Conservation (phyloP, 2,888 invertebrate species). For the Prenolepis imparis region DNA sequence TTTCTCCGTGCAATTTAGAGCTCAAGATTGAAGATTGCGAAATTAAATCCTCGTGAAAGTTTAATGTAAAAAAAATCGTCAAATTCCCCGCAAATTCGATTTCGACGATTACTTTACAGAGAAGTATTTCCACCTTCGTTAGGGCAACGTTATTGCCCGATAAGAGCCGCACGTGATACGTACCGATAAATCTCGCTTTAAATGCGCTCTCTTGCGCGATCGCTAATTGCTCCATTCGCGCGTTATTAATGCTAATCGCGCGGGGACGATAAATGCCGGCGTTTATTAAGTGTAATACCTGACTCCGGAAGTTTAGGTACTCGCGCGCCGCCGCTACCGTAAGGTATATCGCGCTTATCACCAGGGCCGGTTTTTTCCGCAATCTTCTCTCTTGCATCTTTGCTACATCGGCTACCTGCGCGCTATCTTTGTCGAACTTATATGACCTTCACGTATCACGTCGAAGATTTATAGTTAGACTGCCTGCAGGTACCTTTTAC, state of each 20-base stretch:
- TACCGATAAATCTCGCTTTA: background rate
- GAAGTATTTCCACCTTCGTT: background rate
- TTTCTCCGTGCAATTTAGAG: background rate
- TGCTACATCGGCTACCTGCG: background rate
- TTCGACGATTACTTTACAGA: background rate
- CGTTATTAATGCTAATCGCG: background rate
- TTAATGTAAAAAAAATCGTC: background rate
- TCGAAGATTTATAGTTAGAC: constrained; percentile 4
- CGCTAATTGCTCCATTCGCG: background rate
- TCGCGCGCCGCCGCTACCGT: too few relatives aligned
- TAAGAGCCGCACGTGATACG: background rate
- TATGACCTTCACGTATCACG: constrained; percentile 4
- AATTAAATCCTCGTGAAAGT: background rate
- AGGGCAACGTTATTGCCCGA: background rate
- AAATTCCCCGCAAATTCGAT: background rate
- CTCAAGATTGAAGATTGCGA: background rate
- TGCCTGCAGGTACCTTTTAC: background rate
- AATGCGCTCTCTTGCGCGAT: background rate
- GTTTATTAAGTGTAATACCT: background rate
- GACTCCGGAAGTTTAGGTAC: background rate
- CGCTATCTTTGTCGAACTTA: constrained; percentile 13
- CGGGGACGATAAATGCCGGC: background rate
- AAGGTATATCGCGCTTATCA: background rate
- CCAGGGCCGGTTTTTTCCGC: background rate
- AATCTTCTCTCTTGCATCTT: background rate